phyloP scores from a whole-genome alignment of 2,888 invertebrate genomes.

The Creontiades dilutus region DNA sequence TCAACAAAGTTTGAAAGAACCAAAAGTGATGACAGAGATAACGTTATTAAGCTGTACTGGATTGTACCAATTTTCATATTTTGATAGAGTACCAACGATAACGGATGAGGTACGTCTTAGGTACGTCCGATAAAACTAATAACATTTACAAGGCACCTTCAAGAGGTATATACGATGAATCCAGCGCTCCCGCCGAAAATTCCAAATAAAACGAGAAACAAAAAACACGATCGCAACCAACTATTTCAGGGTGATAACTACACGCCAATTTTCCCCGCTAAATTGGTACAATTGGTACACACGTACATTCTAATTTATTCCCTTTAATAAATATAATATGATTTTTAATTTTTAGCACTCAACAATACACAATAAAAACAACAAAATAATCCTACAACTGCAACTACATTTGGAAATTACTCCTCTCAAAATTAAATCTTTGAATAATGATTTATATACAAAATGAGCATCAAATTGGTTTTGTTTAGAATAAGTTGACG shows the following conservation, averaged over 20 bases:
- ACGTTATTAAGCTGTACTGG: too few relatives aligned
- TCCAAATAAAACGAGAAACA: background rate
- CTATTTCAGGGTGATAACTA: background rate
- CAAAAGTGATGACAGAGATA: too few relatives aligned
- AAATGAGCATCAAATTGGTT: slow-evolving; percentile 60
- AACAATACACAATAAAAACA: slow-evolving; percentile 38
- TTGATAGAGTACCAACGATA: too few relatives aligned
- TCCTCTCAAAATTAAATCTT: background rate
- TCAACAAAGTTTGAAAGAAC: too few relatives aligned
- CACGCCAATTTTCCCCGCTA: background rate
- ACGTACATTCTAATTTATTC: background rate
- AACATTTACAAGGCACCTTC: slow-evolving; percentile 57
- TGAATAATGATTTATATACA: slow-evolving; percentile 48
- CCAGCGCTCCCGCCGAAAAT: background rate
- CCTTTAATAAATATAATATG: slow-evolving; percentile 40
- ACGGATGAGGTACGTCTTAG: slow-evolving; percentile 38
- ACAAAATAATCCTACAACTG: background rate
- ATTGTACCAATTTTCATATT: too few relatives aligned
- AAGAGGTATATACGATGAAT: slow-evolving; percentile 51
- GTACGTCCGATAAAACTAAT: background rate
- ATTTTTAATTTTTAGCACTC: slow-evolving; percentile 29
- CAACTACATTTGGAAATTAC: background rate
- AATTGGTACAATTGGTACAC: slow-evolving; percentile 25
- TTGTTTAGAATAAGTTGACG: slow-evolving; percentile 60
- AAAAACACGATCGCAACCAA: slow-evolving; percentile 48